These are phyloP conservation scores for Bucorvus abyssinicus DNA, from an alignment of 2,797 vertebrate genomes.

Conservation along the genomic window DNA sequence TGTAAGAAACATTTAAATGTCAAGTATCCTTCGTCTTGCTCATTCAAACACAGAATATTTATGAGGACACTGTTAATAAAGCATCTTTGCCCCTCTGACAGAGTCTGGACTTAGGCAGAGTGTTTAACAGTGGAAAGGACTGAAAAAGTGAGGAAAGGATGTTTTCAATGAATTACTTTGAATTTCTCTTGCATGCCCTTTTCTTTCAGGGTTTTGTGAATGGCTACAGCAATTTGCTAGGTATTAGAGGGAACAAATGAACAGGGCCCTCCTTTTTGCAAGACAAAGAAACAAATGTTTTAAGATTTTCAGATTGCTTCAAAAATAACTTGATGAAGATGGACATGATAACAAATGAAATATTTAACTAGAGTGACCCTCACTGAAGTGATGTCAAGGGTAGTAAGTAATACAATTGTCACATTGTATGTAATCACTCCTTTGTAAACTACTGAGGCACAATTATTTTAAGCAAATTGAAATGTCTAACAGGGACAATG, in stretches of 20 bases:
- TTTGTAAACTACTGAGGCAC: constrained; percentile 41
- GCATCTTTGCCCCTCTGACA: background rate
- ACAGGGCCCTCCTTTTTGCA: background rate
- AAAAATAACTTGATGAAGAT: constrained; percentile 58
- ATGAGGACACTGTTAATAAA: constrained; percentile 17
- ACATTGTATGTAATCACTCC: constrained; percentile 46
- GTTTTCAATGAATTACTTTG: constrained; percentile 10
- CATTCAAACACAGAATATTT: constrained; percentile 22
- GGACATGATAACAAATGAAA: constrained; percentile 54
- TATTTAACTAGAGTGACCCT: constrained; percentile 58
- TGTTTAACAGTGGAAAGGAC: background rate
- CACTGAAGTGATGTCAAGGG: constrained; percentile 50
- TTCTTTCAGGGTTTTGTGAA: constrained; percentile 29
- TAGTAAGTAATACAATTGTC: constrained; percentile 60
- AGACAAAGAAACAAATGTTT: constrained; percentile 51
- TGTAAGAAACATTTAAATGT: constrained; percentile 39
- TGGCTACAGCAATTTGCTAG: constrained; percentile 37
- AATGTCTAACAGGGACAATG: constrained; percentile 13
- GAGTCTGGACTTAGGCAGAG: background rate
- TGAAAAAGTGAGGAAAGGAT: constrained; percentile 17
- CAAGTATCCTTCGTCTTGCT: background rate
- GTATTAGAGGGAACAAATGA: constrained; percentile 41
- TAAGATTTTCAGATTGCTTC: constrained; percentile 37
- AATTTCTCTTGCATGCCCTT: background rate
- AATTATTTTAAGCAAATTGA: constrained; percentile 57